Base-by-base conservation (phyloP, 2,797 vertebrate genomes). In the Coracias cyanogaster region DNA sequence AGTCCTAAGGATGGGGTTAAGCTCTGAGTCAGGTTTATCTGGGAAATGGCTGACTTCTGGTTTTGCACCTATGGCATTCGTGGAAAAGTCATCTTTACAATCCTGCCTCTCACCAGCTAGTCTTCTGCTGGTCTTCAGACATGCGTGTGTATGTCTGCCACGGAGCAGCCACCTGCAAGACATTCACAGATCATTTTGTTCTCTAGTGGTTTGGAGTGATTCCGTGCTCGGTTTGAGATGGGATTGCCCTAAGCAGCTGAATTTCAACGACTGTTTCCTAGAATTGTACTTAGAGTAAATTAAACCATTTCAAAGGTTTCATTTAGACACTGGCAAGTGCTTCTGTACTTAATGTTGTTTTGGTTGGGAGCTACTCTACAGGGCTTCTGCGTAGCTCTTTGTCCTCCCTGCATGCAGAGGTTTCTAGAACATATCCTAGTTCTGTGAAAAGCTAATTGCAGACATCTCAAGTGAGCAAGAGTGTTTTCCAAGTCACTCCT, bases 11-110 rank as follows among this genome's bases (percentile, higher is more conserved):
- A 10, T 29, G 37, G 46, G 4, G 28, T 57, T 54, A 28, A 65
- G 33, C 24, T 69, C 43, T 33, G 33, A 33, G 48, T 28, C 20
- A 12, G 55, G 16, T 57, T 83, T 78, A 3, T 29, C 15, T 29
- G 49, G 39, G 61, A 55, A 83, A 12, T 3, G 16, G n/a, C 16
- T 92, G 45, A 33, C 17, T 51, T 55, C n/a, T 22, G 11, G 8
- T 6, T 4, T 9, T 15, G 13, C 6, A 10, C 25, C 29, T 49
- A 25, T 9, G 52, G 19, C n/a, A 11, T 15, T 46, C 28, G n/a
- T 43, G 51, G 26, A 15, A 46, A 73, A 86, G 46, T 11, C 2
- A 0, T 51, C 72, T 66, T 37, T 31, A n/a, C 0, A 0, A 10
- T 33, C 18, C 62, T 71, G 51, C n/a, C 39, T 64, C 12, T 18